Percentiles rank a stretch among this genome's conserved stretches.
These are phyloP conservation scores for Philopotamus ludificatus DNA, from an alignment of 1,140 invertebrate genomes.

Conservation along the genomic window DNA sequence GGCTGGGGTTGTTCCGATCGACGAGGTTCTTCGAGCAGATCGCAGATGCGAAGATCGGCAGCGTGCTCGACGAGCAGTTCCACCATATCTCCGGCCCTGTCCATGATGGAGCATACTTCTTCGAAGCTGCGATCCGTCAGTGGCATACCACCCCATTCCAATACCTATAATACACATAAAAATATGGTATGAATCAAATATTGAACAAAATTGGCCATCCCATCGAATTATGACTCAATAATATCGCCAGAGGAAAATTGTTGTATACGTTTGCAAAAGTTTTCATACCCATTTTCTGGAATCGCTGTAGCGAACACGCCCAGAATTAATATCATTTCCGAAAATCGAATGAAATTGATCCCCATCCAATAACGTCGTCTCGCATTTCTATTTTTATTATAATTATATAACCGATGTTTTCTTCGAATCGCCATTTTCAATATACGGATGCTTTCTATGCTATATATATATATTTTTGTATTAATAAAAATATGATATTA, in stretches of 20 bases:
- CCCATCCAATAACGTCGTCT: slow-evolving; percentile 15
- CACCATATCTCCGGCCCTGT: slow-evolving; percentile 75
- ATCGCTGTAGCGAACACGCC: background rate
- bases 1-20: slow-evolving; percentile 46
- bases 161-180: slow-evolving; percentile 55
- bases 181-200: too few species aligned
- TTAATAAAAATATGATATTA: slow-evolving; percentile 45
- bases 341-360: slow-evolving; percentile 10
- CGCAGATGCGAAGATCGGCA: slow-evolving; percentile 68
- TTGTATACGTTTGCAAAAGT: background rate
- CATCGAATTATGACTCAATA: too few species aligned
- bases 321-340: background rate
- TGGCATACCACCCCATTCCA: slow-evolving; percentile 82
- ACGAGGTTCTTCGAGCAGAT: slow-evolving; percentile 61
- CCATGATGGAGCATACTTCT: slow-evolving; percentile 83
- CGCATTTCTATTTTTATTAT: slow-evolving; percentile 20
- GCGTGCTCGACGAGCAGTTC: slow-evolving; percentile 80
- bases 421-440: too few species aligned
- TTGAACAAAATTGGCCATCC: too few species aligned
- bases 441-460: background rate
- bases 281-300: background rate
- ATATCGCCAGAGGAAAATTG: too few species aligned
- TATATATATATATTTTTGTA: background rate
- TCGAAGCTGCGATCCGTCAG: slow-evolving; percentile 88
- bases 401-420: too few species aligned